Evolutionary conservation across 2,797 vertebrate genomes (phyloP).

Genomic region (Diplodus sargus): DNA sequence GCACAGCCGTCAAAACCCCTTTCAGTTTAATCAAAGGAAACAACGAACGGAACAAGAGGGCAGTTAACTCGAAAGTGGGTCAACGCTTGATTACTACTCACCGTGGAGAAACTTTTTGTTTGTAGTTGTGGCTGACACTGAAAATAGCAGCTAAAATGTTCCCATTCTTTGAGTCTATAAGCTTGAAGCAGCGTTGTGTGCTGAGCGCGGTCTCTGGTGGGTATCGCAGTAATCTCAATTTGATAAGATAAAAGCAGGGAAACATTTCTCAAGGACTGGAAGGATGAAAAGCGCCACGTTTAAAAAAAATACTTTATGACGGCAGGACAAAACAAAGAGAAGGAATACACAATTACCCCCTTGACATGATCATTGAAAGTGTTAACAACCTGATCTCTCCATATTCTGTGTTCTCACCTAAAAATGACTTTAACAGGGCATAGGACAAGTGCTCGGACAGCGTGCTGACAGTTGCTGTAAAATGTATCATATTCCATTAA

Average conservation of each 20-base stretch:
- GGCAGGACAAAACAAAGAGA: background rate
- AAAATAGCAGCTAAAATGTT: background rate
- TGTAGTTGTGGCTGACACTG: background rate
- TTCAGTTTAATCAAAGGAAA: background rate
- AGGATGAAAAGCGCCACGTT: background rate
- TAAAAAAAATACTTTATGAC: background rate
- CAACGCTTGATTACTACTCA: background rate
- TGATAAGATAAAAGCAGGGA: conserved; percentile 9
- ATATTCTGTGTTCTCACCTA: background rate
- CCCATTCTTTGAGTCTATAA: background rate
- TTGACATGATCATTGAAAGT: conserved; percentile 1
- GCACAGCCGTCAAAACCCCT: background rate
- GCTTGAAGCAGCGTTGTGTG: background rate
- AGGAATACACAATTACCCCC: background rate
- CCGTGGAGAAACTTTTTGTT: background rate
- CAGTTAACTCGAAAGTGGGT: background rate
- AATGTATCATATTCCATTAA: background rate
- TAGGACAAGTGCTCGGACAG: background rate
- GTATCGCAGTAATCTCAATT: conserved; percentile 5
- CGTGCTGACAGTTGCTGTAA: background rate
- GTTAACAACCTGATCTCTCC: background rate
- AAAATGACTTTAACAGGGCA: background rate
- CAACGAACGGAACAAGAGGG: background rate
- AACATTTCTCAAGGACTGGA: conserved; percentile 9
- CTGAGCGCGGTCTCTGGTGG: background rate